Base-by-base conservation (phyloP, 2,888 invertebrate genomes). In the Lasius fuliginosus region DNA sequence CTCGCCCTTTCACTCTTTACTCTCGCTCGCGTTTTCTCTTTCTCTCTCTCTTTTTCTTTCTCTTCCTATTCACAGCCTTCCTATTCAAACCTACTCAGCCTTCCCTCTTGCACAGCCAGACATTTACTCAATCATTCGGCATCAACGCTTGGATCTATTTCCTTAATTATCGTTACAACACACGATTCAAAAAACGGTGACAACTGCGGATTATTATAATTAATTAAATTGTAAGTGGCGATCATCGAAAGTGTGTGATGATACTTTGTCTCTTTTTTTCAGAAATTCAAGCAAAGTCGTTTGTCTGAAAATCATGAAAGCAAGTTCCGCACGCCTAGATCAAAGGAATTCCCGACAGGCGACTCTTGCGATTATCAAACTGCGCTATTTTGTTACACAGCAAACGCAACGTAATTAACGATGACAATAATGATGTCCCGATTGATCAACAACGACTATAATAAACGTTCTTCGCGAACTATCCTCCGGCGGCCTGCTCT, bases 81-180 rank as follows among this genome's bases (percentile, higher is more conserved):
- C 93, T 94, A 93, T 87, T 92, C 94, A 94, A 94, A 77, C 56
- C 40, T 77, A 77, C 3, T 56, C 67, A 77, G 67, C 67, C 67
- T 67, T 77, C 67, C 23, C n/a, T 76, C 92, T 93, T 81, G 94
- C 94, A 94, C 94, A 94, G 94, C 94, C 94, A 94, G 93, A 94
- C 94, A 93, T 92, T 94, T 94, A 92, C 92, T 93, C 92, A 92
- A 93, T 93, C 93, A 93, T 92, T 92, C 93, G 88, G 87, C 89
- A 91, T 92, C 86, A 87, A 91, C 86, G 82, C 85, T 83, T 85
- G 85, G 65, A 75, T 83, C 58, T 77, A 60, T 69, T 56, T 67
- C 23, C 58, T 56, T 74, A 60, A 49, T 53, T 74, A 84, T 84
- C 79, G 76, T 85, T 83, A 84, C 71, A 73, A 84, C 81, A 76